Evolutionary conservation across 2,888 invertebrate species (phyloP).

Genomic region (Uropetala carovei): DNA sequence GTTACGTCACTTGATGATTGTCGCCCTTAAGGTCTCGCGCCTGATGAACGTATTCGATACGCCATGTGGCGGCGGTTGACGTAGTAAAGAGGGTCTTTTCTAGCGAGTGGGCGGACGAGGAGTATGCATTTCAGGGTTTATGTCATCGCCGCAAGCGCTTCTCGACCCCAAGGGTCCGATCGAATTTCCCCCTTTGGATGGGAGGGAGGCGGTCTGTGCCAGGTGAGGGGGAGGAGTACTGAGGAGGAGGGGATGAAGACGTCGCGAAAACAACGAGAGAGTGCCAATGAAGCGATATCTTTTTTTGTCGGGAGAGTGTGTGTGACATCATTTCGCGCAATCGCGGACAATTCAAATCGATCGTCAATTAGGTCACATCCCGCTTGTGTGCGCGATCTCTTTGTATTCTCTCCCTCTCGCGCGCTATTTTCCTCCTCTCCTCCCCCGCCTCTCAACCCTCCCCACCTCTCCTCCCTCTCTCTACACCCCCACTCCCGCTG

Average conservation of each 20-base stretch:
- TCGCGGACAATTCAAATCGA: constrained; percentile 30
- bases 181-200: neutral
- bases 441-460: neutral
- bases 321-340: constrained; percentile 1
- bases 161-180: neutral
- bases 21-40: no score
- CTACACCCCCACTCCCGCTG: neutral
- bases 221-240: neutral
- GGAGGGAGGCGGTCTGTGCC: no score
- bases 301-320: neutral
- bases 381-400: neutral
- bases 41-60: no score
- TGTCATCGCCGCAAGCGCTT: neutral
- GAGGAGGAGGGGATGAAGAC: neutral
- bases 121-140: neutral
- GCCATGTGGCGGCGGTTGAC: no score
- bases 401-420: neutral
- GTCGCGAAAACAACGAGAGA: neutral
- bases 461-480: neutral
- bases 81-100: neutral
- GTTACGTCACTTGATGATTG: no score
- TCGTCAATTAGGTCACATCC: constrained; percentile 23
- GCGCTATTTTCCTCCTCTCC: neutral
- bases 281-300: neutral
- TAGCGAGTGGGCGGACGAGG: neutral